These are phyloP conservation scores for Stictonetta naevosa DNA, from an alignment of 2,113 vertebrate genomes.

Conservation along the genomic window DNA sequence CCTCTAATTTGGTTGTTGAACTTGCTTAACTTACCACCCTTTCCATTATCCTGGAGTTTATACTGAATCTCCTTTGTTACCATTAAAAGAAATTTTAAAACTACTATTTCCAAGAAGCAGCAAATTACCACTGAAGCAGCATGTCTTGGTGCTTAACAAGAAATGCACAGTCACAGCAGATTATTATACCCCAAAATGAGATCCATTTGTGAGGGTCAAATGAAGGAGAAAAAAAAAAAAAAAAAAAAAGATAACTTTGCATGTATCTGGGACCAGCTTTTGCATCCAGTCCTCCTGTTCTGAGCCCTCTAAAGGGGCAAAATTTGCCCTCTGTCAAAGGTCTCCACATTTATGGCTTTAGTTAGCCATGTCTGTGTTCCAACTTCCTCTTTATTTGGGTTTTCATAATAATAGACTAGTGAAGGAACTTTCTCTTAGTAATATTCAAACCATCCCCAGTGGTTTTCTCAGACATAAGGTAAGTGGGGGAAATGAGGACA, in stretches of 20 bases:
- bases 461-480: not conserved
- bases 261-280: not conserved
- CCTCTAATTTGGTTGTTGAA: not conserved
- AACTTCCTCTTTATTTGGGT: not conserved
- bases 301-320: not conserved
- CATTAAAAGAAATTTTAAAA: not conserved
- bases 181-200: not conserved
- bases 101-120: not conserved
- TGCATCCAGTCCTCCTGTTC: not conserved
- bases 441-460: not conserved
- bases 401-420: not conserved
- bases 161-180: not conserved
- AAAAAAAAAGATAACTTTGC: not conserved
- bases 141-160: not conserved
- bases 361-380: not conserved
- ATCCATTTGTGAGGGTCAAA: not conserved
- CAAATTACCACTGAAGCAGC: not conserved
- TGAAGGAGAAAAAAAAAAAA: not conserved
- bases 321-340: not conserved
- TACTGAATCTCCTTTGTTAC: not conserved
- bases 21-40: not conserved
- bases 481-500: not conserved
- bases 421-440: not conserved
- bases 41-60: not conserved
- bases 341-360: not conserved